These are phyloP conservation scores for Thecocarcelia acutangulata DNA, from an alignment of 2,888 invertebrate genomes.

Conservation along the genomic window DNA sequence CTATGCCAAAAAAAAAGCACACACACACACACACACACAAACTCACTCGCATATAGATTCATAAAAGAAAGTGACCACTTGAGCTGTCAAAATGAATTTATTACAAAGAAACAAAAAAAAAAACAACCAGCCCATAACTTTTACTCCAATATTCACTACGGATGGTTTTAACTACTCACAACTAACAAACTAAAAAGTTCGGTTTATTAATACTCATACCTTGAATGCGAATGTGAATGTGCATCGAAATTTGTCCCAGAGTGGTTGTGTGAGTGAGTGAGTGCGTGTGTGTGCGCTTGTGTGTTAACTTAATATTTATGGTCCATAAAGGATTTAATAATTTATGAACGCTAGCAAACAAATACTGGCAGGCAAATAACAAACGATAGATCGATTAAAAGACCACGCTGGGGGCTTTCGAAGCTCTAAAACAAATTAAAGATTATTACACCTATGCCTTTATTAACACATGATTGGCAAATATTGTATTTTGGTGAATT, in stretches of 20 bases:
- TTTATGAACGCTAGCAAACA: constrained; percentile 59
- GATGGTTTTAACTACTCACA: neutral
- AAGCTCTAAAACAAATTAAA: neutral
- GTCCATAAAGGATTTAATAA: constrained; percentile 64
- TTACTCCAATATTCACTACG: neutral
- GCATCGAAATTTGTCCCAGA: neutral
- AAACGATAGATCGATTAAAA: constrained; percentile 35
- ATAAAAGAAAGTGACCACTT: constrained; percentile 63
- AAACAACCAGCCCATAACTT: neutral
- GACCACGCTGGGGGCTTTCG: neutral
- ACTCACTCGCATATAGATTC: neutral
- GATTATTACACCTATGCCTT: neutral
- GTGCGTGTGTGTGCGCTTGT: constrained; percentile 5
- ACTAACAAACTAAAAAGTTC: constrained; percentile 18
- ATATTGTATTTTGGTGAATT: too few species aligned
- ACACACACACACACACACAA: neutral
- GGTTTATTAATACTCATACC: constrained; percentile 15
- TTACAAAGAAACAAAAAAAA: constrained; percentile 18
- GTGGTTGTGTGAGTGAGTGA: neutral
- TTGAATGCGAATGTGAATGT: neutral
- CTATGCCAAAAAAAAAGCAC: neutral
- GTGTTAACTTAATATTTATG: constrained; percentile 57
- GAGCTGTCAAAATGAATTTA: constrained; percentile 67
- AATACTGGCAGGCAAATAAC: constrained; percentile 16
- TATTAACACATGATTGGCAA: neutral